Percentiles rank a stretch among this genome's conserved stretches.
Conservation (phyloP, 2,113 vertebrate genomes). For the Callospermophilus lateralis region DNA sequence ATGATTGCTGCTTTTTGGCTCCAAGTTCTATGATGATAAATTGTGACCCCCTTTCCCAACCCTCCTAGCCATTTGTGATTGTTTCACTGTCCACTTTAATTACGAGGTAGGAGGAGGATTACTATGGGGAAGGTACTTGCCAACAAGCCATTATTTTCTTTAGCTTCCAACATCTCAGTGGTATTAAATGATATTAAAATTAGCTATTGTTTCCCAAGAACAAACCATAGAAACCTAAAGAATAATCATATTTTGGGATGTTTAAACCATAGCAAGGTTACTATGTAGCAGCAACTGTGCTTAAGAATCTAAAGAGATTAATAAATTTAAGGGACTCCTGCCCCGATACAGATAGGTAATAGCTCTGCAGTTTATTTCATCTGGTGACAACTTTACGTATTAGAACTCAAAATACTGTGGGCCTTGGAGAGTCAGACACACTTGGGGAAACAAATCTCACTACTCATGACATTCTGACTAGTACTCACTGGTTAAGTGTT, state of each 20-base stretch:
- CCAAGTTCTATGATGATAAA: neutral
- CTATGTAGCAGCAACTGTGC: neutral
- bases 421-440: neutral
- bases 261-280: neutral
- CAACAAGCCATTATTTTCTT: conserved; percentile 18
- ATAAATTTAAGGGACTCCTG: neutral
- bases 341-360: neutral
- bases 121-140: neutral
- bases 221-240: neutral
- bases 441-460: neutral
- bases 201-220: neutral
- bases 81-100: neutral
- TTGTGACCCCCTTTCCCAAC: neutral
- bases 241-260: neutral
- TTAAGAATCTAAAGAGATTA: neutral
- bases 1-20: neutral
- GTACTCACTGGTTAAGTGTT: neutral
- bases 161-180: neutral
- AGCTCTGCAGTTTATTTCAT: neutral
- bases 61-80: neutral
- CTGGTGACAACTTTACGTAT: neutral
- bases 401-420: neutral
- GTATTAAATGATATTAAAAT: neutral
- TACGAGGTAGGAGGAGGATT: neutral
- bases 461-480: neutral